A percentile compares a stretch with the other conserved stretches of the same genome.
These are phyloP conservation scores for Okamejei kenojei DNA, from an alignment of 2,797 vertebrate species.

Conservation along the genomic window DNA sequence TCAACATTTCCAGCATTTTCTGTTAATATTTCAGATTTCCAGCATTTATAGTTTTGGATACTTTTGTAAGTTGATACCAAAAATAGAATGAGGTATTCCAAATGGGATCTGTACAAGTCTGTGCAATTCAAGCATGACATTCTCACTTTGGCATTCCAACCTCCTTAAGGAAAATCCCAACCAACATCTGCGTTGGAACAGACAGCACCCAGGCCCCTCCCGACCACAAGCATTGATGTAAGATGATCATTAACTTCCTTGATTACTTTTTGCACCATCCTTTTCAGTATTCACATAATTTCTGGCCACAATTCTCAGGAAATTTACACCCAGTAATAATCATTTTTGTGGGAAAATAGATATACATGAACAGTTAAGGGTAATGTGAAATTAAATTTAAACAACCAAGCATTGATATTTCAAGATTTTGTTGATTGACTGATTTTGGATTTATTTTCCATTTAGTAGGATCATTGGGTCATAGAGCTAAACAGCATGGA, in stretches of 20 bases:
- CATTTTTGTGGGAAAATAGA: not conserved
- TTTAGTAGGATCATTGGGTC: not conserved
- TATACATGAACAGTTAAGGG: too few species aligned
- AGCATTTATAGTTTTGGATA: too few species aligned
- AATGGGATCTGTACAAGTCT: not conserved
- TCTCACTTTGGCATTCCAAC: not conserved
- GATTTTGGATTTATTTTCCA: not conserved
- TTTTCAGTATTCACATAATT: not conserved
- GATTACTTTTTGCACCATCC: not conserved
- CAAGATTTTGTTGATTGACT: not conserved
- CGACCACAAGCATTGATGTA: too few species aligned
- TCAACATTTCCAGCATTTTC: too few species aligned
- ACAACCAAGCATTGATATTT: not conserved
- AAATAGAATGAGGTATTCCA: not conserved
- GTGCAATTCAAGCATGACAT: not conserved
- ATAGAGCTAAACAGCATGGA: too few species aligned
- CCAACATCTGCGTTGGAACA: too few species aligned
- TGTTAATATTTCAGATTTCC: too few species aligned
- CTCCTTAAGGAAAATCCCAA: not conserved
- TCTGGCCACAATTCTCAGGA: not conserved
- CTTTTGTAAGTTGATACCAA: not conserved
- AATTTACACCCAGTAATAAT: not conserved
- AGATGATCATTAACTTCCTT: not conserved
- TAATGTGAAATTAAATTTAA: too few species aligned
- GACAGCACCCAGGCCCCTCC: too few species aligned